phyloP scores from a whole-genome alignment of 2,797 vertebrate genomes.

The Sphenodon punctatus region DNA sequence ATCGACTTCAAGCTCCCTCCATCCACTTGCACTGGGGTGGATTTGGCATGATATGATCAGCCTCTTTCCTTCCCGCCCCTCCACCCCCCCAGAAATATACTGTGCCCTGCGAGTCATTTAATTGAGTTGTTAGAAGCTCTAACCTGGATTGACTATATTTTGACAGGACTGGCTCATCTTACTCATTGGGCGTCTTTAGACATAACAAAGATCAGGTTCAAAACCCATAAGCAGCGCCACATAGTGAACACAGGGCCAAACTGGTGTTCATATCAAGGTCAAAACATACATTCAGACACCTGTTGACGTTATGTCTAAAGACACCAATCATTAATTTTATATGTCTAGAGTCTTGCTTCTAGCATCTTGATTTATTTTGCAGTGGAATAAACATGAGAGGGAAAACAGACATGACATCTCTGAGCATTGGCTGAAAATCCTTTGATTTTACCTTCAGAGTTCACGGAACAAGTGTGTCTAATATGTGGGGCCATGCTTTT shows the following conservation, averaged over 20 bases:
- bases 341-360: constrained; percentile 27
- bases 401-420: not conserved
- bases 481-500: not conserved
- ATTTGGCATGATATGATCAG: not conserved
- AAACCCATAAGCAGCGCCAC: too few relatives aligned
- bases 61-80: not conserved
- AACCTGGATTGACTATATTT: constrained; percentile 21
- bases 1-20: not conserved
- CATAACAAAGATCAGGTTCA: too few relatives aligned
- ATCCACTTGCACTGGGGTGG: constrained; percentile 26
- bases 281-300: too few relatives aligned
- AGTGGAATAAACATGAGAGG: constrained; percentile 19
- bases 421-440: not conserved
- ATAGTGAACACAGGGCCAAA: too few relatives aligned
- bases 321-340: too few relatives aligned
- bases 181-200: too few relatives aligned
- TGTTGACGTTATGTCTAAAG: too few relatives aligned
- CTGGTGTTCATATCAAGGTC: too few relatives aligned
- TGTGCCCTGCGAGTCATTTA: constrained; percentile 12
- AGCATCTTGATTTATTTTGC: constrained; percentile 22
- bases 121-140: not conserved
- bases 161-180: not conserved
- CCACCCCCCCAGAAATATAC: not conserved
- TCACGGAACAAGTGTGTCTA: not conserved
- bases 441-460: not conserved